A percentile compares a stretch with the other conserved stretches of the same genome.
phyloP scores from a whole-genome alignment of 2,888 invertebrate species.

The Exocentrus adspersus region DNA sequence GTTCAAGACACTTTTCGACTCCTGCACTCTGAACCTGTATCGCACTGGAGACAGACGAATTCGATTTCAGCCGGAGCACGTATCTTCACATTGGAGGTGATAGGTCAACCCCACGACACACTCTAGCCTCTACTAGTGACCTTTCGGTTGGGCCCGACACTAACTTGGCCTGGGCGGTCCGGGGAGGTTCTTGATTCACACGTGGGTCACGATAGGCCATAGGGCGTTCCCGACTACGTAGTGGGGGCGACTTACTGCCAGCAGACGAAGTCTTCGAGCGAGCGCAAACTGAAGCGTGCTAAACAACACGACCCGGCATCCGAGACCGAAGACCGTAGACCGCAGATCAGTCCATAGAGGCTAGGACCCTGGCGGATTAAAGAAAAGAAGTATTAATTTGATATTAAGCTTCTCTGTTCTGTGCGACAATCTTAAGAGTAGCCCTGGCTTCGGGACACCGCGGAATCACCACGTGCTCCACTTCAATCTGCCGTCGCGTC shows the following conservation, averaged over 20 bases:
- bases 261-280: constrained; percentile 27
- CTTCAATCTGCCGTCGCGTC: constrained; percentile 2
- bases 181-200: constrained; percentile 65
- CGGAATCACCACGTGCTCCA: constrained; percentile 35
- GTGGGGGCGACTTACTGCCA: constrained; percentile 44
- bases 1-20: constrained; percentile 49
- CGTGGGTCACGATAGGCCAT: constrained; percentile 65
- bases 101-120: constrained; percentile 65
- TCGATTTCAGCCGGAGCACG: constrained; percentile 50
- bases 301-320: constrained; percentile 40
- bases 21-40: constrained; percentile 50
- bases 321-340: constrained; percentile 26
- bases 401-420: constrained; percentile 8
- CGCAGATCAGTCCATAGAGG: constrained; percentile 20
- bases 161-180: constrained; percentile 65
- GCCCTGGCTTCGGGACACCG: constrained; percentile 27
- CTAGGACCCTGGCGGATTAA: constrained; percentile 10
- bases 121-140: constrained; percentile 66
- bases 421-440: constrained; percentile 23
- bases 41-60: constrained; percentile 46
- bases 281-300: constrained; percentile 36
- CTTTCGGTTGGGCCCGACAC: constrained; percentile 65
- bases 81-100: constrained; percentile 61
- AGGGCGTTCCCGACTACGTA: constrained; percentile 58
- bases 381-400: constrained; percentile 23